Evolutionary conservation across 2,888 invertebrate genomes (phyloP), one percentile per base, ranked within the genome.

Genomic region (Andrena bicolor): DNA sequence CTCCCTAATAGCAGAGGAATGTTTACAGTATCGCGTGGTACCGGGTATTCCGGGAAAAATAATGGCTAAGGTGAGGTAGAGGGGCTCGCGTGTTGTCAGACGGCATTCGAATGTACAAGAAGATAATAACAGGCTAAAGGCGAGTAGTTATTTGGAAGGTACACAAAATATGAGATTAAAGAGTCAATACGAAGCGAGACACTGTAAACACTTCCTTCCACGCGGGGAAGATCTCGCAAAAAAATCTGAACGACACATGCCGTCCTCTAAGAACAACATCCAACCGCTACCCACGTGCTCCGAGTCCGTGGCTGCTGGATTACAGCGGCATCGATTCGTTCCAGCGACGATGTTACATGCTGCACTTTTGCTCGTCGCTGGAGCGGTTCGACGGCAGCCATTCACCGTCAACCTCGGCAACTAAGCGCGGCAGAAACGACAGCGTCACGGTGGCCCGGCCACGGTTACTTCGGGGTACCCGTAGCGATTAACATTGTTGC

Each of bases 401-500:
- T 66, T 23, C 51, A 7, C 61, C 1, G 53, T 23, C 48, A 32
- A 58, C 13, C 28, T 35, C 51, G 69, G 48, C 20, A 63, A 51
- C 32, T 6, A 7, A n/a, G 26, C n/a, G 41, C 26, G n/a, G 23
- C 63, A 20, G 53, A 53, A 53, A 23, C 26, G 53, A 2, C 10
- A 56, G 20, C 56, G 56, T 56, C 56, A 61, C 32, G 60, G 30
- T 32, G 60, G 32, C 30, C 28, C 60, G 60, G 32, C 26, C 60
- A 49, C 63, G 20, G 70, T 60, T 74, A 10, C 10, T 20, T 35
- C 49, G 16, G 28, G n/a, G 56, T 51, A 66, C 26, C 53, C 23
- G 10, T 35, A 70, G 48, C 83, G 81, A 83, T 83, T 82, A 78
- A 75, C 83, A 60, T 83, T 56, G 81, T 77, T 75, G 35, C 23